Evolutionary conservation across 2,888 invertebrate genomes (phyloP), one percentile per base, ranked within the genome.

Genomic region (Orthonychiurus folsomi): DNA sequence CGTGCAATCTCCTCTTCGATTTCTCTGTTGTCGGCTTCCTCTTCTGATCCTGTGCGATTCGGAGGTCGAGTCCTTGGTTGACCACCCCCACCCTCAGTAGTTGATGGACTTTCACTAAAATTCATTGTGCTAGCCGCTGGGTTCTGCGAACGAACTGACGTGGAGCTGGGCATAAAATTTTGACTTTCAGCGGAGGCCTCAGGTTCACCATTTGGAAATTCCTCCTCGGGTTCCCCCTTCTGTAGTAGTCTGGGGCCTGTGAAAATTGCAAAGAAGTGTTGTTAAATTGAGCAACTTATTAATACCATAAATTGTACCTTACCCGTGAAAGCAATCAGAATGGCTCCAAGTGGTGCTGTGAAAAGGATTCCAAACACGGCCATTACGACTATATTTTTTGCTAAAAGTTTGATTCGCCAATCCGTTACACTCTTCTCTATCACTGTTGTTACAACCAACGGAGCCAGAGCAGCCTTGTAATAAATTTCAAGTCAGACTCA

Each of bases 321-420:
- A 52, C 65, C 70, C 15, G 60, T 57, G 15, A 67, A 24, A 1
- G 63, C 59, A n/a, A 72, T 72, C 2, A 65, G 21, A 3, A 68
- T 47, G 1, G 69, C 66, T 15, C 72, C 72, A 1, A 66, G 5
- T 0, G 72, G 72, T 12, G 72, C 70, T 12, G 69, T 69, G 15
- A 72, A 50, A 0, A 72, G 57, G n/a, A 72, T 66, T 2, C 65
- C 69, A 5, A 69, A 28, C 12, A 72, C 69, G 1, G 70, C 72
- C 5, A 66, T 61, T 2, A 63, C 56, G 2, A 72, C 69, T 2
- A 70, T 68, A 1, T 66, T 53, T 54, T 60, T 55, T n/a, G 61
- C 59, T 23, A 65, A 52, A 0, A 12, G 52, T 1, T 57, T 61
- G 23, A 56, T 61, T 50, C 15, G 15, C 27, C 26, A 53, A 12